A percentile compares a stretch with the other conserved stretches of the same genome.
These are phyloP conservation scores for Drosophila triauraria DNA, from an alignment of 1,140 invertebrate species.

Conservation along the genomic window DNA sequence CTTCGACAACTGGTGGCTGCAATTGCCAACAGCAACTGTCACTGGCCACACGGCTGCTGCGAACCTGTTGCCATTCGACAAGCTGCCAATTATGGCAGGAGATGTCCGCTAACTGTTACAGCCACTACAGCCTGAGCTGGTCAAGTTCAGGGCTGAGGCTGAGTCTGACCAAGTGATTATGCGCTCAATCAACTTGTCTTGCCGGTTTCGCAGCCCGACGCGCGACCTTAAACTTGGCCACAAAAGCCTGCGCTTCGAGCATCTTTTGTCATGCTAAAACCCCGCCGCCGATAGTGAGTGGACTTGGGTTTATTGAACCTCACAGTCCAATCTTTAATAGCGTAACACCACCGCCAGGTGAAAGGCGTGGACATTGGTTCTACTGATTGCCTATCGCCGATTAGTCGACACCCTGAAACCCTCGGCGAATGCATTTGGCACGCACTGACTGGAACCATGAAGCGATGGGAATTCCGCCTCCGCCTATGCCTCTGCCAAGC, in stretches of 20 bases:
- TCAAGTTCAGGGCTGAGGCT: constrained; percentile 72
- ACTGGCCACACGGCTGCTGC: constrained; percentile 63
- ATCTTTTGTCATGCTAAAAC: constrained; percentile 71
- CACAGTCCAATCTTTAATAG: constrained; percentile 27
- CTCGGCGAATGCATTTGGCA: constrained; percentile 31
- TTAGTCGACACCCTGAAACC: constrained; percentile 42
- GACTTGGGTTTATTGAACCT: constrained; percentile 68
- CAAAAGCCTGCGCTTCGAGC: constrained; percentile 24
- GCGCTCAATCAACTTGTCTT: constrained; percentile 69
- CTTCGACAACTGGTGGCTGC: constrained; percentile 37
- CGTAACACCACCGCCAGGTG: constrained; percentile 46
- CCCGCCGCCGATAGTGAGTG: constrained; percentile 13
- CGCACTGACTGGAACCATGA: constrained; percentile 40
- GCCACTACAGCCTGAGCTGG: constrained; percentile 61
- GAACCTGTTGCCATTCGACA: constrained; percentile 64
- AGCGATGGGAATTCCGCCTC: constrained; percentile 29
- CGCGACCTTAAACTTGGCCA: constrained; percentile 51
- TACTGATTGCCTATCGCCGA: constrained; percentile 59
- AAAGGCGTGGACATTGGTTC: constrained; percentile 54
- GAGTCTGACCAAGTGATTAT: constrained; percentile 22
- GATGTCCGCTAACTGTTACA: constrained; percentile 80
- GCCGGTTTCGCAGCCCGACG: constrained; percentile 50
- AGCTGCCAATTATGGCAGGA: constrained; percentile 79
- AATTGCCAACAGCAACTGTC: constrained; percentile 59
- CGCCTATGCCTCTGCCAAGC: constrained; percentile 24